Base-by-base conservation (phyloP, 2,113 vertebrate species). In the Cacatua alba region DNA sequence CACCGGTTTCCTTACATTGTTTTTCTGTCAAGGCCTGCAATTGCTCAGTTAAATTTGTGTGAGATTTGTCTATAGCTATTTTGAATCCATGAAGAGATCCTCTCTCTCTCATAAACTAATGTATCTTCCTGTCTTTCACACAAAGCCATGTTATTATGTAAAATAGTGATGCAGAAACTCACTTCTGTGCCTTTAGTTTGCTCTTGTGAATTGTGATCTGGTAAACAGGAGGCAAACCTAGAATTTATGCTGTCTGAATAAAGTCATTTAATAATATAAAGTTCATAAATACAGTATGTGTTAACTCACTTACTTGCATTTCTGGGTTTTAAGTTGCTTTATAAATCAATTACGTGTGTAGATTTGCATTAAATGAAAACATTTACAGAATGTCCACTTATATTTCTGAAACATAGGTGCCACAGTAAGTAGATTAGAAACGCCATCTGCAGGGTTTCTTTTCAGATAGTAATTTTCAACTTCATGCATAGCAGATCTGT, bases 1-100 rank as follows among this genome's bases (percentile, higher is more conserved):
- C 84, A 75, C 90, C 46, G 44, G 83, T 96, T 97, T 97, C 96
- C 97, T 96, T 84, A 78, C 57, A 96, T 94, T 97, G 94, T 97
- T 90, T 88, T 88, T 71, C 64, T 88, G 85, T 92, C 85, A 81
- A 48, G 72, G 86, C 44, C 93, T 97, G 96, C 71, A 95, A 4
- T 94, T 92, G 51, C 82, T 92, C 94, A 82, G 17, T 95, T 95
- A 85, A 85, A 88, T 90, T 82, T 86, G 51, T 80, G 35, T 11
- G 3, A 93, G 53, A 44, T 80, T 83, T 79, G 46, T 69, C 78
- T 68, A 12, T 82, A 85, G 65, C 48, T 87, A 9, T 84, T 95
- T 86, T 51, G 39, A 92, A 46, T 86, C 69, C n/a, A 35, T 35
- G 4, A 78, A 74, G 37, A 70, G 21, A 64, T 90, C n/a, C 46